These are phyloP conservation scores for Drosophila bifasciata DNA, from an alignment of 1,140 invertebrate genomes.

Conservation along the genomic window DNA sequence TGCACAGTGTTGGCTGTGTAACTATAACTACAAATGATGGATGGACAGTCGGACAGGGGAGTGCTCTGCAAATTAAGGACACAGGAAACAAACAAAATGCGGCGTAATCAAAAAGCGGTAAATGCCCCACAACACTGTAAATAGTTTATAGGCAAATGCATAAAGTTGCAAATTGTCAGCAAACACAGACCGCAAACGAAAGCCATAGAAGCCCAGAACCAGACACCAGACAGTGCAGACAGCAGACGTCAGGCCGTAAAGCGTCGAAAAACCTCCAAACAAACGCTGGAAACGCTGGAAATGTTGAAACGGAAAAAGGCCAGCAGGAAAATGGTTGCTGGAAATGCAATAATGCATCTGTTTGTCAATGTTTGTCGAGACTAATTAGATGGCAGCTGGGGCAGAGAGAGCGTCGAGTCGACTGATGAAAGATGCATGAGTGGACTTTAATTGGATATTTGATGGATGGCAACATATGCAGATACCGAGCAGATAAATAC, in stretches of 20 bases:
- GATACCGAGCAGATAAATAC: not conserved
- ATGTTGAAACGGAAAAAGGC: slow-evolving; percentile 9
- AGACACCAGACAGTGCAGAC: slow-evolving; percentile 8
- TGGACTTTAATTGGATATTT: slow-evolving; percentile 57
- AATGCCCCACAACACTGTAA: slow-evolving; percentile 70
- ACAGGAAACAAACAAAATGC: slow-evolving; percentile 79
- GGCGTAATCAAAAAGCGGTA: slow-evolving; percentile 81
- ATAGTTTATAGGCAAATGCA: slow-evolving; percentile 74
- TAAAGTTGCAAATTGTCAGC: slow-evolving; percentile 64
- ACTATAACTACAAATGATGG: slow-evolving; percentile 25
- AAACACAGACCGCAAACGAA: slow-evolving; percentile 37
- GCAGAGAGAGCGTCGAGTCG: slow-evolving; percentile 14
- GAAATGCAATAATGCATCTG: slow-evolving; percentile 63
- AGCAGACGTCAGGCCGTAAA: slow-evolving; percentile 21
- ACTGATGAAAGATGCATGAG: slow-evolving; percentile 59
- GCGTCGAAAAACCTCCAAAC: slow-evolving; percentile 4
- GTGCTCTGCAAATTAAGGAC: slow-evolving; percentile 66
- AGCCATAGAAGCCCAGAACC: slow-evolving; percentile 16
- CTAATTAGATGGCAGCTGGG: slow-evolving; percentile 61
- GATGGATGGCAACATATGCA: slow-evolving; percentile 52
- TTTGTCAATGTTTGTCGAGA: slow-evolving; percentile 70
- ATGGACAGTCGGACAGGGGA: slow-evolving; percentile 24
- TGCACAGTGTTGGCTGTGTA: slow-evolving; percentile 1
- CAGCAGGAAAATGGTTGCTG: slow-evolving; percentile 18
- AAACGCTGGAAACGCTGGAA: slow-evolving; percentile 2